Base-by-base conservation (phyloP, 2,797 vertebrate genomes). In the Chiloscyllium punctatum region DNA sequence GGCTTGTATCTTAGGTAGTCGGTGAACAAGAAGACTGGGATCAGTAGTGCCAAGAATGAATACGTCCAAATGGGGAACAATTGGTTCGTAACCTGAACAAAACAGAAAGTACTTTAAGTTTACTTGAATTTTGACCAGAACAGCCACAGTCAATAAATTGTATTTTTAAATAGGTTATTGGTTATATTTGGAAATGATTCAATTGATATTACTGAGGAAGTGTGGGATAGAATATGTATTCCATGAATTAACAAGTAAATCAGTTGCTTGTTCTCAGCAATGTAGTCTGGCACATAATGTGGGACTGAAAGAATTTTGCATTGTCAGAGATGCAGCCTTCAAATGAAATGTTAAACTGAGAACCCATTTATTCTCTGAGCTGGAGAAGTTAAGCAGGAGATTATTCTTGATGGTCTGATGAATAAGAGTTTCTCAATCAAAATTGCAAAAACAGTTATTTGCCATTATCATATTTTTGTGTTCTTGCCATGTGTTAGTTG, bases 11-110 rank as follows among this genome's bases (percentile, higher is more conserved):
- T 97, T 94, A 98, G 96, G 86, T 97, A 96, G 96, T 98, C 98
- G 23, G 98, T 98, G 96, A 98, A 82, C 69, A 98, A 96, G 96
- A 98, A 98, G 94, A 98, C 96, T 0, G 98, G 98, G 71, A 97
- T 97, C 95, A 98, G 97, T 95, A 98, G 96, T 71, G 96, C 97
- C 51, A 98, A 96, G 96, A 98, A 98, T n/a, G 98, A 98, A 87
- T 98, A 98, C 0, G 98, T 98, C 98, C 98, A 98, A 94, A 98
- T 97, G 3, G 98, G 98, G 96, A 97, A 98, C 95, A 98, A 96
- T 95, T 97, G 97, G 96, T 98, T 98, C 77, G 97, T 98, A 90
- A 98, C 95, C 98, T 98, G 94, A 57, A 27, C 71, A 53, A 91
- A 51, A 82, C 37, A 88, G 51, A 21, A 68, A 66, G 13, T 91